phyloP scores from a whole-genome alignment of 2,113 vertebrate genomes.

The Leptodactylus fuscus region DNA sequence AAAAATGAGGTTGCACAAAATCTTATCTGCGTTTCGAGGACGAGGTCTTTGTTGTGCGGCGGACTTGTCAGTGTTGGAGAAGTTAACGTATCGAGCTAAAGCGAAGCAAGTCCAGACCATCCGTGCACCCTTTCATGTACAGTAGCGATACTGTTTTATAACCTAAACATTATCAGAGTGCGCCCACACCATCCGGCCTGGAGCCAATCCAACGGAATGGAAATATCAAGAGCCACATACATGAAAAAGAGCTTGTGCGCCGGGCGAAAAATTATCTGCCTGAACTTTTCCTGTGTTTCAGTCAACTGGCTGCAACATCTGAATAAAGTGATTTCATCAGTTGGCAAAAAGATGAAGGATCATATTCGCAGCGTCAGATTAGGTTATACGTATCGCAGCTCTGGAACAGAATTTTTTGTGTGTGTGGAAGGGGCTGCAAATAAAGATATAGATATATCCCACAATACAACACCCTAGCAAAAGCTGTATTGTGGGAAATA shows the following conservation, averaged over 20 bases:
- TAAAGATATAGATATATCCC: too few species aligned
- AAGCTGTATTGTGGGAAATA: too few species aligned
- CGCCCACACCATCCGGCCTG: slow-evolving; percentile 42
- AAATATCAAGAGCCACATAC: slow-evolving; percentile 6
- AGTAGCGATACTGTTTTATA: slow-evolving; percentile 28
- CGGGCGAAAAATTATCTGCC: slow-evolving; percentile 9
- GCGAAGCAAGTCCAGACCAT: background rate
- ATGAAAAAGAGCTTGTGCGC: too few species aligned
- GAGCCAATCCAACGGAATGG: background rate
- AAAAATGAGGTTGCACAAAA: background rate
- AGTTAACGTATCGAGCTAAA: too few species aligned
- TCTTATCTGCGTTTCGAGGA: slow-evolving; percentile 17
- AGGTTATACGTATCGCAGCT: slow-evolving; percentile 33
- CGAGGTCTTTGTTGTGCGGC: background rate
- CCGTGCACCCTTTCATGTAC: background rate
- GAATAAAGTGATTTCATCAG: slow-evolving; percentile 34
- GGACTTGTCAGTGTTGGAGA: background rate
- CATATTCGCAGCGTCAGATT: slow-evolving; percentile 2
- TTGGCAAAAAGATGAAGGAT: slow-evolving; percentile 39
- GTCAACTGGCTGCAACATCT: background rate
- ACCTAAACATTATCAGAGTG: slow-evolving; percentile 41
- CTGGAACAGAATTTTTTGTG: background rate
- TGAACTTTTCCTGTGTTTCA: slow-evolving; percentile 21
- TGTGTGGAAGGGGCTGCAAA: background rate
- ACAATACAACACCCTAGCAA: too few species aligned